These are phyloP conservation scores for Denticeps clupeoides DNA, from an alignment of 2,797 vertebrate species.

Conservation along the genomic window DNA sequence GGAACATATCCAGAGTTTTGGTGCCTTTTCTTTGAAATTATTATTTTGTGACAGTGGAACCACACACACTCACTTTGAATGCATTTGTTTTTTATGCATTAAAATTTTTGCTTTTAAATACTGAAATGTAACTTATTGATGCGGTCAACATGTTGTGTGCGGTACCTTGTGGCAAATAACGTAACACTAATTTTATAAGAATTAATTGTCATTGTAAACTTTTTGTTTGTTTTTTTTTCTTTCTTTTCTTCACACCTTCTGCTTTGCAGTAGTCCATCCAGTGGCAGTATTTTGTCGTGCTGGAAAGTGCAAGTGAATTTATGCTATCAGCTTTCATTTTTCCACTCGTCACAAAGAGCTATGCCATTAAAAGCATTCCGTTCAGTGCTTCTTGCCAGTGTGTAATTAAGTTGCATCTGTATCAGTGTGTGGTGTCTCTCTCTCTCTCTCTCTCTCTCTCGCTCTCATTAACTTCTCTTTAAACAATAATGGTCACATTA, in stretches of 20 bases:
- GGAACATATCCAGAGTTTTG: conserved; percentile 32
- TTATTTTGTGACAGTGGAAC: conserved; percentile 43
- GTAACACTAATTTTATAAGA: conserved; percentile 28
- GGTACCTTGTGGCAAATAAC: conserved; percentile 25
- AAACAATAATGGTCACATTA: too few species aligned
- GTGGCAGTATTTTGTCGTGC: conserved; percentile 39
- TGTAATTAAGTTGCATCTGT: not conserved
- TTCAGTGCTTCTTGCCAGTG: not conserved
- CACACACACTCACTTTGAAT: conserved; percentile 56
- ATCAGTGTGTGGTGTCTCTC: too few species aligned
- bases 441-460: too few species aligned
- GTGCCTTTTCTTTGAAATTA: conserved; percentile 48
- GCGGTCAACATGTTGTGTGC: conserved; percentile 37
- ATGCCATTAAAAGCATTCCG: not conserved
- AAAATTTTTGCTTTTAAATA: conserved; percentile 29
- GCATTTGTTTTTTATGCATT: conserved; percentile 31
- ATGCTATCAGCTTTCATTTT: not conserved
- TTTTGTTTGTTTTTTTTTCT: too few species aligned
- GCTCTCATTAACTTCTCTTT: too few species aligned
- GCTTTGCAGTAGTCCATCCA: too few species aligned
- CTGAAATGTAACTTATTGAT: conserved; percentile 37
- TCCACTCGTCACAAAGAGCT: conserved; percentile 1
- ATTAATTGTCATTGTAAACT: conserved; percentile 42
- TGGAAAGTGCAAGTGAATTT: conserved; percentile 25
- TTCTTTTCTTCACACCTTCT: too few species aligned